Evolutionary conservation across 2,113 vertebrate species (phyloP).

Genomic region (Peucedramus taeniatus): DNA sequence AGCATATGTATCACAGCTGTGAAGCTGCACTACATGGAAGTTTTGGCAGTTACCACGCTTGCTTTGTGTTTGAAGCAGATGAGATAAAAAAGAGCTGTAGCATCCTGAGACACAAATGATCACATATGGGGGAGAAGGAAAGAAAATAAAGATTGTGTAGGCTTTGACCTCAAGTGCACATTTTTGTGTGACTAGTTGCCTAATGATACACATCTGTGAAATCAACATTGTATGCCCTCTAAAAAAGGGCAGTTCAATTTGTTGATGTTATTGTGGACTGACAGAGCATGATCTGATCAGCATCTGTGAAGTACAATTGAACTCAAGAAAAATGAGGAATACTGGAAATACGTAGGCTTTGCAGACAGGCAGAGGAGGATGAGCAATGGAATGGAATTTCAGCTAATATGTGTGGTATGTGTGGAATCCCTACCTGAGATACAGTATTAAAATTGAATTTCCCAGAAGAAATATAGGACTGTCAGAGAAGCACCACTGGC

Average conservation of each 20-base stretch:
- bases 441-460: conserved; percentile 31
- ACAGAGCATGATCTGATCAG: not conserved
- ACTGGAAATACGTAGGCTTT: not conserved
- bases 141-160: conserved; percentile 16
- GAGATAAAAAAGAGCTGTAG: conserved; percentile 29
- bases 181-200: conserved; percentile 33
- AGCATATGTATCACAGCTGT: conserved; percentile 38
- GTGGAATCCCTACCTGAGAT: not conserved
- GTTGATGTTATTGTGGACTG: not conserved
- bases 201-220: conserved; percentile 41
- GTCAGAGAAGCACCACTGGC: conserved; percentile 2
- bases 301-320: not conserved
- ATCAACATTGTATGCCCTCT: not conserved
- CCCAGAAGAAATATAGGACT: conserved; percentile 37
- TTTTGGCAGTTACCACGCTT: not conserved
- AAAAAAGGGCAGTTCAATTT: not conserved
- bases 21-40: not conserved
- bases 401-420: conserved; percentile 15
- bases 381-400: conserved; percentile 6
- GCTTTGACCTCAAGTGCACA: conserved; percentile 10
- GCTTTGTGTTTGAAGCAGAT: not conserved
- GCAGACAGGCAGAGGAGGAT: not conserved
- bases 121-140: conserved; percentile 2
- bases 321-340: conserved; percentile 3
- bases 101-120: not conserved